Conservation (phyloP, 2,888 invertebrate genomes). For the Zootermopsis nevadensis region DNA sequence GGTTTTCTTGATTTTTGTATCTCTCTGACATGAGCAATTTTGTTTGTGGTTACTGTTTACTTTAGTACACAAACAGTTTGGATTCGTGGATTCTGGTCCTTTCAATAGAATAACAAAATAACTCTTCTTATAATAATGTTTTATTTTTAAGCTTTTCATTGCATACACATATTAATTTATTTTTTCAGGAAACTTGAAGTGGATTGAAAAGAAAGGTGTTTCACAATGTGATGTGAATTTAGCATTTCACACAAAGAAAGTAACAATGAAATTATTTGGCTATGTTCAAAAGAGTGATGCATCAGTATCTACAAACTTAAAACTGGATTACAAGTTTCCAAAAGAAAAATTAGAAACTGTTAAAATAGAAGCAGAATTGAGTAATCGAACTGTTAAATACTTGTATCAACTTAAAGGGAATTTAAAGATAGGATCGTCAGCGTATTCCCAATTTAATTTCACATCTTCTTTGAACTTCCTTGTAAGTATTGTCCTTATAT, state of each 20-base stretch:
- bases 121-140: background rate
- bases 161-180: background rate
- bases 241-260: conserved; percentile 81
- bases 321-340: conserved; percentile 75
- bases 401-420: conserved; percentile 73
- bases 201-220: conserved; percentile 75
- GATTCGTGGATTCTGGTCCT: background rate
- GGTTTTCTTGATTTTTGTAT: too few relatives aligned
- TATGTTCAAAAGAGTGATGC: conserved; percentile 72
- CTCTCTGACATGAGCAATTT: too few relatives aligned
- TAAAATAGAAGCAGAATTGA: conserved; percentile 58
- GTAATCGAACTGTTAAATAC: conserved; percentile 70
- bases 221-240: conserved; percentile 81
- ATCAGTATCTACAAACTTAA: conserved; percentile 69
- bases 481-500: conserved; percentile 63
- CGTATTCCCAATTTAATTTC: conserved; percentile 81
- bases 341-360: conserved; percentile 69
- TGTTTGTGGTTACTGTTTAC: too few relatives aligned
- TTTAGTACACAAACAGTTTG: too few relatives aligned
- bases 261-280: conserved; percentile 79
- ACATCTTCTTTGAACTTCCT: conserved; percentile 73
- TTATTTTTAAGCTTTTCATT: background rate
- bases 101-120: background rate
- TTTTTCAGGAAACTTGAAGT: conserved; percentile 69
- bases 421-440: conserved; percentile 77